Conservation (phyloP, 2,888 invertebrate genomes). For the Drosophila infuscata region DNA sequence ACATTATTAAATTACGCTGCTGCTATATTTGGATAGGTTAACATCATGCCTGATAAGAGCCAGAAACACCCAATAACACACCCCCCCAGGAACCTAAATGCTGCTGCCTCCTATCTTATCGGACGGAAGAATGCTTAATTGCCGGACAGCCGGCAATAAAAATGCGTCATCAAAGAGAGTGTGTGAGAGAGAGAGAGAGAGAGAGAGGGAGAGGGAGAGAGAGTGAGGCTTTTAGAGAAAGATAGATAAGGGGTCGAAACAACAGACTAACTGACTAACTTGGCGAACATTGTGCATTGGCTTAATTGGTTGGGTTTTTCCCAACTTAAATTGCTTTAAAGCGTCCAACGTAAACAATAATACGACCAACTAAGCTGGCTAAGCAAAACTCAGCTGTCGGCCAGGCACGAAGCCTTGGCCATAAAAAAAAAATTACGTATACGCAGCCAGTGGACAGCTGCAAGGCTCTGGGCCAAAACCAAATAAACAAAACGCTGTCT, state of each 20-base stretch:
- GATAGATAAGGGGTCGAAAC: slow-evolving; percentile 3
- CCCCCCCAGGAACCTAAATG: background rate
- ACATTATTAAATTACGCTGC: slow-evolving; percentile 66
- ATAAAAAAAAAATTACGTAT: slow-evolving; percentile 63
- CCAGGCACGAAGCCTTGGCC: slow-evolving; percentile 47
- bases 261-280: slow-evolving; percentile 28
- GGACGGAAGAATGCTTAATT: slow-evolving; percentile 63
- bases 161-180: slow-evolving; percentile 64
- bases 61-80: slow-evolving; percentile 1
- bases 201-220: background rate
- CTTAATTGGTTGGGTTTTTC: slow-evolving; percentile 53
- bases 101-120: slow-evolving; percentile 64
- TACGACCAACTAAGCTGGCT: slow-evolving; percentile 35
- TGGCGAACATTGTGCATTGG: slow-evolving; percentile 17
- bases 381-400: slow-evolving; percentile 21
- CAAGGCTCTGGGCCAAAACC: slow-evolving; percentile 31
- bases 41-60: slow-evolving; percentile 55
- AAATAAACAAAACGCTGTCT: slow-evolving; percentile 70
- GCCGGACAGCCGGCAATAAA: slow-evolving; percentile 55
- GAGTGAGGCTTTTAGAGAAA: background rate
- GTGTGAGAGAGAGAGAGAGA: background rate
- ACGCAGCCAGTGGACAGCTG: slow-evolving; percentile 46
- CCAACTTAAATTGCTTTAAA: slow-evolving; percentile 63
- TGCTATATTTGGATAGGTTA: slow-evolving; percentile 72
- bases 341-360: slow-evolving; percentile 59